These are phyloP conservation scores for Paralinhomoeus sp. DNA, from an alignment of 2,888 invertebrate species.

Conservation along the genomic window DNA sequence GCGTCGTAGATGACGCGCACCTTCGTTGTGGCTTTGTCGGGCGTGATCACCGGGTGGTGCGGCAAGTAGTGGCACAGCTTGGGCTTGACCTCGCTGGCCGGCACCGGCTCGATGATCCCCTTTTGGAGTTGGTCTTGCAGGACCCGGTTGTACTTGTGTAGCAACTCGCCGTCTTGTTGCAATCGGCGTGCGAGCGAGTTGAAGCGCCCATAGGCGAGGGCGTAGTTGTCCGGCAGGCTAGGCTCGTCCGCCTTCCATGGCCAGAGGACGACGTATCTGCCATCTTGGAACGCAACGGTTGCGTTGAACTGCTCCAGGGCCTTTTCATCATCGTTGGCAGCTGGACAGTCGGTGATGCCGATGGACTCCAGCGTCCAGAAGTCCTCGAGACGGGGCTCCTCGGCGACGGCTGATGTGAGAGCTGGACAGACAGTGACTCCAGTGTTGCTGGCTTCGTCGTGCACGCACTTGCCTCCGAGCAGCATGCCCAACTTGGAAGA, in stretches of 20 bases:
- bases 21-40: slow-evolving; percentile 10
- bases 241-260: slow-evolving; percentile 1
- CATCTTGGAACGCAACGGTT: not conserved
- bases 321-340: not conserved
- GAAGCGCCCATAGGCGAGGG: not conserved
- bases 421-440: too few species aligned
- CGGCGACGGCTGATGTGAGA: not conserved
- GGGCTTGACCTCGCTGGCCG: not conserved
- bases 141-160: not conserved
- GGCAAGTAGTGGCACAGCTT: slow-evolving; percentile 9
- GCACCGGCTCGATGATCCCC: slow-evolving; percentile 3
- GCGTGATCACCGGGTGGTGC: slow-evolving; percentile 8
- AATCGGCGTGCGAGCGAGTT: not conserved
- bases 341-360: not conserved
- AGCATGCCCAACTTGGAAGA: not conserved
- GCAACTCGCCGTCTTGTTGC: not conserved
- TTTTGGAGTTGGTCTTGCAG: slow-evolving; percentile 1
- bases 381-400: too few species aligned
- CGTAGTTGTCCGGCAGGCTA: not conserved
- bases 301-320: not conserved
- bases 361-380: slow-evolving; percentile 1
- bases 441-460: too few species aligned
- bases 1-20: slow-evolving; percentile 13
- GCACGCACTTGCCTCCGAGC: too few species aligned
- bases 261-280: not conserved